Percentiles rank a stretch among this genome's conserved stretches.
These are phyloP conservation scores for Barnardius zonarius DNA, from an alignment of 2,113 vertebrate species.

Conservation along the genomic window DNA sequence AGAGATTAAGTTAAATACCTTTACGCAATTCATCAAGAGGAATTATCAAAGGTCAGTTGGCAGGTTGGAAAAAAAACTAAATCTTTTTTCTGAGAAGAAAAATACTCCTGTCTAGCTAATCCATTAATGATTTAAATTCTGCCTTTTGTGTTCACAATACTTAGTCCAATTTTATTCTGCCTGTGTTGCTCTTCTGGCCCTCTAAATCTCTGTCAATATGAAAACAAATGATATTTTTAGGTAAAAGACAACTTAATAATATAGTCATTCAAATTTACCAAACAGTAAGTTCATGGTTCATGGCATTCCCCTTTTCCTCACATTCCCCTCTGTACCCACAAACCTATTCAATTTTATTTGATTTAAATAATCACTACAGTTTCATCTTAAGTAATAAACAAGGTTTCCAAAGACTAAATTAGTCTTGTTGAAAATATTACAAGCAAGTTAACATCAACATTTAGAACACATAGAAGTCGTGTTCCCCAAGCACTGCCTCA, in stretches of 20 bases:
- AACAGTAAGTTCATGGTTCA: not conserved
- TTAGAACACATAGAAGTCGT: not conserved
- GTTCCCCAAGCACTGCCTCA: not conserved
- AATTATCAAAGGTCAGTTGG: constrained; percentile 15
- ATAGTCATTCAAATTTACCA: not conserved
- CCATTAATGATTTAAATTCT: not conserved
- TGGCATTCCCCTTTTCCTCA: not conserved
- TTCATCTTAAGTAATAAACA: not conserved
- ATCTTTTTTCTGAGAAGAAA: not conserved
- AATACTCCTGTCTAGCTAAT: constrained; percentile 1
- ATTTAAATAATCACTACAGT: not conserved
- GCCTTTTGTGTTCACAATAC: not conserved
- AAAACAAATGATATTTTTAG: not conserved
- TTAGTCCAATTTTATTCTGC: not conserved
- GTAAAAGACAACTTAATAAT: not conserved
- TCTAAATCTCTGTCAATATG: not conserved
- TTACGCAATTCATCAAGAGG: not conserved
- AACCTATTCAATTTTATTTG: not conserved
- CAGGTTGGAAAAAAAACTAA: not conserved
- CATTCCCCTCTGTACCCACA: not conserved
- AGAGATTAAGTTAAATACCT: constrained; percentile 16
- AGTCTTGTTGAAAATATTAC: not conserved
- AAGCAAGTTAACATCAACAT: not conserved
- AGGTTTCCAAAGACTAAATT: not conserved
- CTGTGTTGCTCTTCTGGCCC: not conserved